Percentiles rank a stretch among this genome's conserved stretches.
Conservation (phyloP, 1,140 invertebrate genomes). For the Diuraphis noxia region DNA sequence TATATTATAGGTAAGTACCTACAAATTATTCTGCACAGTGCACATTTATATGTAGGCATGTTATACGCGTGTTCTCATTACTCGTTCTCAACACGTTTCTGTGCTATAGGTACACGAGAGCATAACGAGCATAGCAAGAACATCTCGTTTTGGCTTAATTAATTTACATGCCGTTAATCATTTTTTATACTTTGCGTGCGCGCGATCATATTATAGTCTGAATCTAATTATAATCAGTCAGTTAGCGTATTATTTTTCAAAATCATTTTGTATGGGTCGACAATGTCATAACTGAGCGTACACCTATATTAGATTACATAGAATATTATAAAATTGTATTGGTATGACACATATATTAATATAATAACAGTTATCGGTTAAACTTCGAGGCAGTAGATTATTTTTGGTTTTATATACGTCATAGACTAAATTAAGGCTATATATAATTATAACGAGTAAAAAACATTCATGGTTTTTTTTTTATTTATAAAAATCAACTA, state of each 20-base stretch:
- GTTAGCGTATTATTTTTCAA: neutral
- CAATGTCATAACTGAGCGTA: neutral
- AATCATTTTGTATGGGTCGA: neutral
- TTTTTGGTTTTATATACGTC: neutral
- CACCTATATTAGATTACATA: neutral
- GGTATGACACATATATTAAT: neutral
- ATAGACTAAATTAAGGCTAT: no score
- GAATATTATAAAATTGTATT: neutral
- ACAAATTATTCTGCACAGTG: neutral
- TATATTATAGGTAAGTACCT: neutral
- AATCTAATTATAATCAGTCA: neutral
- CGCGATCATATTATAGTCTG: neutral
- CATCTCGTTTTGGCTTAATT: conserved; percentile 18
- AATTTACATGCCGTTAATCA: neutral
- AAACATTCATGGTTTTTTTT: neutral
- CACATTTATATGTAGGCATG: neutral
- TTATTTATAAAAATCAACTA: neutral
- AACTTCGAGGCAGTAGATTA: neutral
- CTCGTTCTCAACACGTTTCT: neutral
- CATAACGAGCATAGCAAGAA: neutral
- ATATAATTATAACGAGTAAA: neutral
- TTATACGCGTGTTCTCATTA: neutral
- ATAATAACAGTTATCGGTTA: neutral
- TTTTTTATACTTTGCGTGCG: neutral
- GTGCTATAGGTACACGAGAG: neutral